These are phyloP conservation scores for Psittacula echo DNA, from an alignment of 2,797 vertebrate species.

Conservation along the genomic window DNA sequence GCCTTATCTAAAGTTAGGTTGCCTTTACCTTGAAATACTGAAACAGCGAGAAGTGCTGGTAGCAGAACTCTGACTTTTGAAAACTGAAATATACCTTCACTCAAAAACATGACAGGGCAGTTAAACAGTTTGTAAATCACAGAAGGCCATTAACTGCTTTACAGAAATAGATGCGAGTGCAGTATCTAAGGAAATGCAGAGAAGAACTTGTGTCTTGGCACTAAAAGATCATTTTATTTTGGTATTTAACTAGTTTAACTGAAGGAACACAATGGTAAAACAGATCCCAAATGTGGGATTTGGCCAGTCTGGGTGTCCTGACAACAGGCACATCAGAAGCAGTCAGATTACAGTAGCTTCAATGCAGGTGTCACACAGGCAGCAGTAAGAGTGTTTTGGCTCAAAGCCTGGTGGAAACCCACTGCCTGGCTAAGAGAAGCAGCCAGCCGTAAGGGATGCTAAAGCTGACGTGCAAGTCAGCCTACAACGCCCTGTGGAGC, in stretches of 20 bases:
- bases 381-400: not conserved
- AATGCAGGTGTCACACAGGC: not conserved
- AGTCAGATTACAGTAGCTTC: not conserved
- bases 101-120: not conserved
- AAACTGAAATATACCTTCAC: not conserved
- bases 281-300: not conserved
- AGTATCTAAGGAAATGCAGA: not conserved
- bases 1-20: not conserved
- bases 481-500: not conserved
- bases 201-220: not conserved
- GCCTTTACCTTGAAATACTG: not conserved
- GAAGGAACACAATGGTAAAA: not conserved
- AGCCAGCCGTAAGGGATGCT: not conserved
- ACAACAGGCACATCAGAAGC: not conserved
- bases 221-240: not conserved
- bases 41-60: not conserved
- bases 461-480: not conserved
- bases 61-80: not conserved
- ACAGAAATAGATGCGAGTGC: not conserved
- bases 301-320: not conserved
- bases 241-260: not conserved
- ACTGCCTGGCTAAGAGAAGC: not conserved
- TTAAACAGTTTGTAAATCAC: not conserved
- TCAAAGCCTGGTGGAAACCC: not conserved
- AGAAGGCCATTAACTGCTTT: not conserved